Conservation (phyloP, 2,113 vertebrate genomes). For the Microcebus murinus region DNA sequence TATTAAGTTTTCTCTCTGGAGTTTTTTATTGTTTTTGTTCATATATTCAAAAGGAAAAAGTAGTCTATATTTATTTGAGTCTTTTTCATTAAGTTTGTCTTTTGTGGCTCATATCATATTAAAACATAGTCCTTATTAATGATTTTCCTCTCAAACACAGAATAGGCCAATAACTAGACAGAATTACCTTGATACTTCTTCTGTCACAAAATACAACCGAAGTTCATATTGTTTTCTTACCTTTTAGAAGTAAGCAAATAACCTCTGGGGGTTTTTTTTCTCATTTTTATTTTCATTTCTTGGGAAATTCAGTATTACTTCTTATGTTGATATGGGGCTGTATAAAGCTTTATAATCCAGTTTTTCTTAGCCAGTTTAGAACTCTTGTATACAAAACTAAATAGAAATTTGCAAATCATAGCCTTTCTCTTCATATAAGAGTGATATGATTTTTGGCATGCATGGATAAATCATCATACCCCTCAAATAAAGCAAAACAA, state of each 20-base stretch:
- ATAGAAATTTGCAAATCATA: neutral
- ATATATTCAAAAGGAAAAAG: neutral
- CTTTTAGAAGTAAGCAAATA: constrained; percentile 38
- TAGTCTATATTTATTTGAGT: neutral
- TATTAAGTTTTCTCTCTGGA: neutral
- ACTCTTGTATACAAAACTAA: neutral
- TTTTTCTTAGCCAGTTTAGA: neutral
- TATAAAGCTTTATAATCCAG: neutral
- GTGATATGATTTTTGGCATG: neutral
- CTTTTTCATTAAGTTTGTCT: neutral
- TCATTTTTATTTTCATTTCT: neutral
- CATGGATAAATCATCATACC: neutral
- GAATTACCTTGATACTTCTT: neutral
- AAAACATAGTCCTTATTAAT: neutral
- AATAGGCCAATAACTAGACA: neutral
- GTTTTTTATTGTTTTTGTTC: neutral
- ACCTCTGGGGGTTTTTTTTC: neutral
- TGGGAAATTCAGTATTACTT: neutral
- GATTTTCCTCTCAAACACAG: neutral
- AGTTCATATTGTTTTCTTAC: neutral
- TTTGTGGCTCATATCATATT: neutral
- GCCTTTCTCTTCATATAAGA: neutral
- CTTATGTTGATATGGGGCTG: neutral
- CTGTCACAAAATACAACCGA: neutral
- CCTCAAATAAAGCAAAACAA: neutral